Percentiles rank a stretch among this genome's conserved stretches.
phyloP scores from a whole-genome alignment of 2,113 vertebrate genomes.

The Macroglossus sobrinus region DNA sequence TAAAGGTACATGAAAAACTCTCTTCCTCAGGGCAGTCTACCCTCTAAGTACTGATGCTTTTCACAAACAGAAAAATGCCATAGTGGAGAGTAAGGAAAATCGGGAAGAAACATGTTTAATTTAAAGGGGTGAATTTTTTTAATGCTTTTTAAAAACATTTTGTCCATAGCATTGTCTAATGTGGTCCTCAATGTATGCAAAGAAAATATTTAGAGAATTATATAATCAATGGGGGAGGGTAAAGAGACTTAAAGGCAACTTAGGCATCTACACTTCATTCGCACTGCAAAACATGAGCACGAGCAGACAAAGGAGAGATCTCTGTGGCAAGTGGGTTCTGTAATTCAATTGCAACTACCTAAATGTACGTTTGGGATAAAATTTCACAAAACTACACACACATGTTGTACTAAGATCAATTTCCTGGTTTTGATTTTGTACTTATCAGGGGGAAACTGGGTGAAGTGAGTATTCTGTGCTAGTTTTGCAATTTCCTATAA shows the following conservation, averaged over 20 bases:
- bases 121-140: background rate
- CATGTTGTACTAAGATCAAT: background rate
- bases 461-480: background rate
- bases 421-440: background rate
- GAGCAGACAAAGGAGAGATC: background rate
- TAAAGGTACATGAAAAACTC: background rate
- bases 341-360: accelerated
- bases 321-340: background rate
- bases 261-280: background rate
- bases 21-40: background rate
- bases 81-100: background rate
- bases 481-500: background rate
- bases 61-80: background rate
- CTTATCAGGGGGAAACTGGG: background rate
- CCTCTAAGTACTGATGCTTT: background rate
- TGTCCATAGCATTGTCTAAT: background rate
- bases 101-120: background rate
- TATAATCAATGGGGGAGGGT: background rate
- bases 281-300: background rate
- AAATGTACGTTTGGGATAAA: background rate
- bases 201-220: background rate
- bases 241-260: background rate
- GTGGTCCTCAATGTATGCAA: background rate
- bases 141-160: background rate
- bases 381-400: background rate